Evolutionary conservation across 2,888 invertebrate species (phyloP), one percentile per base, ranked within the genome.

Genomic region (Athetis lepigone): DNA sequence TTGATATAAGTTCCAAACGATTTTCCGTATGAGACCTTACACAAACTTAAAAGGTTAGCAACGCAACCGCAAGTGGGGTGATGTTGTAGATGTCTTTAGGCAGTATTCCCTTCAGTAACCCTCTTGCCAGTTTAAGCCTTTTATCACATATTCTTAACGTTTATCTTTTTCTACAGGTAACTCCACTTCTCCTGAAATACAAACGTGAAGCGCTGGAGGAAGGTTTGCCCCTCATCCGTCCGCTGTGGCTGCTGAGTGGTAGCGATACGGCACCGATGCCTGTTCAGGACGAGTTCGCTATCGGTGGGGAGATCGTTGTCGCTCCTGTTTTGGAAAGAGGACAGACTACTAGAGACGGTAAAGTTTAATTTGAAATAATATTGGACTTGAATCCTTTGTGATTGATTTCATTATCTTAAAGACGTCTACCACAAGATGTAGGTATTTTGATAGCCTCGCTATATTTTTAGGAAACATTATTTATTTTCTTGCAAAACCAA

Each of bases 231-330:
- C 95, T 99, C 64, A 97, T 98, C 46, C 95, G 98, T 1, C 98
- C 99, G 0, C 93, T 99, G 56, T 99, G 99, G 99, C 97, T 98
- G 96, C 92, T 98, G 65, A 97, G 98, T 67, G 97, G 97, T 0
- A 96, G 96, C 0, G 98, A 98, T 92, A 96, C 97, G 0, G 97
- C 98, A 54, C 96, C 76, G 13, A 47, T 97, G 70, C 95, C 96
- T 0, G 97, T 98, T 0, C 96, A 96, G 21, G 98, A 98, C 85
- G 98, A 99, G 90, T 99, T 99, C 89, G 97, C 98, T 0, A 96
- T 99, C 0, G 99, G 99, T 0, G 98, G 98, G 77, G 98, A 98
- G 87, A 95, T 99, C 0, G 97, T 99, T 33, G 98, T 99, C 0
- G 99, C 99, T 0, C 99, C 99, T 0, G 96, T 99, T 50, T 88